Conservation (phyloP, 2,113 vertebrate genomes). For the Phrynocephalus versicolor region DNA sequence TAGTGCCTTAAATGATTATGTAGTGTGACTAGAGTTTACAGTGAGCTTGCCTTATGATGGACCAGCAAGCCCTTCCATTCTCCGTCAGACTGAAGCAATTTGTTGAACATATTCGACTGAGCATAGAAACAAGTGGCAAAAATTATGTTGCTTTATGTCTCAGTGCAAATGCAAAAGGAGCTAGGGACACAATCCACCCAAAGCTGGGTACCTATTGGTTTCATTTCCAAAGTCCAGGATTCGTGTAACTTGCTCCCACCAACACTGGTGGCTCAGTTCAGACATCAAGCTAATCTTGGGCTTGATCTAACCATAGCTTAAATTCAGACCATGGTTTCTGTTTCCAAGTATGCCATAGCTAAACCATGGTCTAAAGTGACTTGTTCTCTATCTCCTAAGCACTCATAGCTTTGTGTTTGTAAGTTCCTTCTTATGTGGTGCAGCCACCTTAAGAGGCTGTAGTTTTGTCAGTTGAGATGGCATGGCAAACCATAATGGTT, state of each 20-base stretch:
- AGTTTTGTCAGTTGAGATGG: background rate
- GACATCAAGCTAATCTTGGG: background rate
- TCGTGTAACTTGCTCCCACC: background rate
- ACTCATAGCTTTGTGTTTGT: background rate
- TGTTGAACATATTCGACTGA: constrained; percentile 70
- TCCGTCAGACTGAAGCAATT: constrained; percentile 71
- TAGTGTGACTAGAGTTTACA: constrained; percentile 88
- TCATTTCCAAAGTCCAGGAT: background rate
- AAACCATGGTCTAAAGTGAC: background rate
- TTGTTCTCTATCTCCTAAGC: background rate
- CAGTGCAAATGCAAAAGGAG: constrained; percentile 46
- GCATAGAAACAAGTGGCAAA: constrained; percentile 69
- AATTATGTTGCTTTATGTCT: constrained; percentile 68
- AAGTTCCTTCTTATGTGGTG: background rate
- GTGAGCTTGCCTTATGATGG: constrained; percentile 86
- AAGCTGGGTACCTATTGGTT: background rate
- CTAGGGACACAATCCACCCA: constrained; percentile 14
- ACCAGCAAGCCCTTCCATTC: constrained; percentile 78
- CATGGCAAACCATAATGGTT: background rate
- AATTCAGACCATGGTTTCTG: background rate
- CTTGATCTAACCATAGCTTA: background rate
- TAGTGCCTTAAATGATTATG: constrained; percentile 88
- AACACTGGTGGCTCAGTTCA: background rate
- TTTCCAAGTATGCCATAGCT: background rate
- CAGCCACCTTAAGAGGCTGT: background rate